Conservation (phyloP, 2,113 vertebrate species). For the rabbit (Oryctolagus cuniculus) region mOryCun1.1 NC_091442.1:55329001-55329500, state of each 20-base stretch:
- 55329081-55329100: conserved; percentile 69
- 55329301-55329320: neutral
- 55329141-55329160: neutral
- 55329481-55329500: neutral
- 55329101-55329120: conserved; percentile 23
- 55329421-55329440: neutral
- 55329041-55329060: conserved; percentile 14
- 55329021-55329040: neutral
- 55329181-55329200: neutral
- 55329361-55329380: neutral
- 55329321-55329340: neutral
- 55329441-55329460: neutral
- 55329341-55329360: neutral
- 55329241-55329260: neutral
- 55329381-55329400: neutral
- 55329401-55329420: neutral
- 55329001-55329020: neutral
- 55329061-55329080: conserved; percentile 8
- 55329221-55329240: neutral
- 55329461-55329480: neutral
- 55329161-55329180: neutral
- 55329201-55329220: neutral
- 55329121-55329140: neutral
- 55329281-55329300: neutral
- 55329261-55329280: neutral